phyloP scores from a whole-genome alignment of 1,140 invertebrate genomes.

The Aleiodes sp. region DNA sequence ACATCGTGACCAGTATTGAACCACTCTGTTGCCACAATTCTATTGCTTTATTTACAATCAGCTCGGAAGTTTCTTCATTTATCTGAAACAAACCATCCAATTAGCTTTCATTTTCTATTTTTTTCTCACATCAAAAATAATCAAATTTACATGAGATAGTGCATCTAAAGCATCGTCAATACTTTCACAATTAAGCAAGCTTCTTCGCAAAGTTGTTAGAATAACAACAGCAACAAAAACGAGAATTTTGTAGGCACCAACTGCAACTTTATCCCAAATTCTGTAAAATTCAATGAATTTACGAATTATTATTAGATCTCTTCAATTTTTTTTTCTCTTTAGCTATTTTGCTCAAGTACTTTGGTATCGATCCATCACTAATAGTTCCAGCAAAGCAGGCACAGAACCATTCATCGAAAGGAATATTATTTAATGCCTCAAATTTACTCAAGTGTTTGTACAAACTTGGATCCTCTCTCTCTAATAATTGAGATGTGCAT shows the following conservation, averaged over 20 bases:
- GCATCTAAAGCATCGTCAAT: constrained; percentile 71
- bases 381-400: constrained; percentile 83
- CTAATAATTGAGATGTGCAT: constrained; percentile 72
- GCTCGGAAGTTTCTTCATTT: constrained; percentile 78
- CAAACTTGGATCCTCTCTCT: constrained; percentile 76
- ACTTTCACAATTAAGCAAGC: constrained; percentile 71
- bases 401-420: constrained; percentile 79
- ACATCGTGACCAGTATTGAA: constrained; percentile 50
- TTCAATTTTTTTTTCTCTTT: background rate
- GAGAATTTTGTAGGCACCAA: constrained; percentile 83
- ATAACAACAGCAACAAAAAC: constrained; percentile 80
- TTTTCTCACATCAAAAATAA: background rate
- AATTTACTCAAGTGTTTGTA: constrained; percentile 72
- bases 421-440: constrained; percentile 69
- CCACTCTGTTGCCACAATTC: constrained; percentile 78
- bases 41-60: constrained; percentile 81
- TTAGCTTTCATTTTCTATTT: constrained; percentile 22
- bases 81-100: constrained; percentile 66
- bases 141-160: constrained; percentile 69
- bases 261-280: constrained; percentile 89
- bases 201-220: constrained; percentile 74
- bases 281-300: constrained; percentile 63
- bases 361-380: constrained; percentile 78
- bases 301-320: constrained; percentile 21
- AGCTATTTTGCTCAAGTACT: constrained; percentile 65